A percentile compares a stretch with the other conserved stretches of the same genome.
These are phyloP conservation scores for Callithrix jacchus DNA, from an alignment of 2,113 vertebrate genomes.

Conservation along the genomic window DNA sequence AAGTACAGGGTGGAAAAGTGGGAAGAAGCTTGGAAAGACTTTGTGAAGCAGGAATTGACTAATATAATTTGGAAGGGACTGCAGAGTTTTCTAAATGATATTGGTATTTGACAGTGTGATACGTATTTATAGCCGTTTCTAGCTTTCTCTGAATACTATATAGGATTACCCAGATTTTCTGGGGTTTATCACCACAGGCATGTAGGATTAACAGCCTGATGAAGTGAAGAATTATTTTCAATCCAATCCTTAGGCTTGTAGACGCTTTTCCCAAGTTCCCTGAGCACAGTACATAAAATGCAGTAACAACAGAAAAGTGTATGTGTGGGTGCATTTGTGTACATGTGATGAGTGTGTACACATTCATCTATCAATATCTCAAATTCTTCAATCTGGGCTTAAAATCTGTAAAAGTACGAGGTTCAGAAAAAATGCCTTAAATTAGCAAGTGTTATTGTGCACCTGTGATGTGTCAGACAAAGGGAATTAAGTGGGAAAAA, in stretches of 20 bases:
- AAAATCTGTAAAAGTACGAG: not conserved
- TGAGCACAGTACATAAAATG: not conserved
- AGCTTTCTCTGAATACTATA: conserved; percentile 85
- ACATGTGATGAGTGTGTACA: not conserved
- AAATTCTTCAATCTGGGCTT: conserved; percentile 46
- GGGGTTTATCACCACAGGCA: conserved; percentile 89
- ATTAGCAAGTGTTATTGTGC: not conserved
- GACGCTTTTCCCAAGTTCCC: conserved; percentile 68
- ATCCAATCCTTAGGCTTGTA: conserved; percentile 63
- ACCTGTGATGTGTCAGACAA: not conserved
- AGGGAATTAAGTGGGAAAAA: not conserved
- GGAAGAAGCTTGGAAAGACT: not conserved
- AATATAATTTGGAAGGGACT: conserved; percentile 79
- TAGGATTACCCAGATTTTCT: conserved; percentile 90
- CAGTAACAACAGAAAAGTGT: not conserved
- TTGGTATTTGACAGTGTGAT: conserved; percentile 89
- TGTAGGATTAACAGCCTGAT: conserved; percentile 86
- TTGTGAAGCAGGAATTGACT: conserved; percentile 62
- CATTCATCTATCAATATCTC: not conserved
- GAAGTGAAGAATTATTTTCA: conserved; percentile 87
- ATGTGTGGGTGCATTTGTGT: not conserved
- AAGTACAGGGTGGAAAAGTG: not conserved
- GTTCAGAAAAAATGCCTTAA: not conserved
- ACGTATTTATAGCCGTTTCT: conserved; percentile 86
- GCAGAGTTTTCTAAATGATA: conserved; percentile 86